These are phyloP conservation scores for Gracilinanus agilis DNA, from an alignment of 2,113 vertebrate genomes.

Conservation along the genomic window DNA sequence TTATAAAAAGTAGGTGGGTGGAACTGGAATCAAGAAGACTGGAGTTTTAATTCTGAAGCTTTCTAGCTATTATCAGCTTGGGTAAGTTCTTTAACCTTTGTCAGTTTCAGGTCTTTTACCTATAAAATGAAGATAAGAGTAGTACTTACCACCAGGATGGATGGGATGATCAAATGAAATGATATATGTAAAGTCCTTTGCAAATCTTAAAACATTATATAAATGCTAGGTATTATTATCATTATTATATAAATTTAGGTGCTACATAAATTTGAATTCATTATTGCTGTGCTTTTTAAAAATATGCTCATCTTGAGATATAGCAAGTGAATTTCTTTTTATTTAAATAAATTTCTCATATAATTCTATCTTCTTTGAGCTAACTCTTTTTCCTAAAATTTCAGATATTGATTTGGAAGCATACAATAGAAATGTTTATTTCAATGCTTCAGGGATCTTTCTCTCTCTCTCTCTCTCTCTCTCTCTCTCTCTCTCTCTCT, in stretches of 20 bases:
- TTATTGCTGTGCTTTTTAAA: neutral
- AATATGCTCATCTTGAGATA: neutral
- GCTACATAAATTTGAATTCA: neutral
- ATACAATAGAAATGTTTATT: neutral
- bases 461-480: too few relatives aligned
- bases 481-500: too few relatives aligned
- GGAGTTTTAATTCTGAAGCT: too few relatives aligned
- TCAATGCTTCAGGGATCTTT: neutral
- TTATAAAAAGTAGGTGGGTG: too few relatives aligned
- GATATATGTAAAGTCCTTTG: neutral
- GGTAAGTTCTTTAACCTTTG: too few relatives aligned
- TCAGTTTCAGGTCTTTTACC: too few relatives aligned
- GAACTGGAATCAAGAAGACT: too few relatives aligned
- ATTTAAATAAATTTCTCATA: neutral
- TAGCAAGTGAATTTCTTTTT: neutral
- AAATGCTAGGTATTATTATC: neutral
- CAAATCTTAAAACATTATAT: neutral
- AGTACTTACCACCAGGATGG: neutral
- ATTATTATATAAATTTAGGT: neutral
- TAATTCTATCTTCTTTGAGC: neutral
- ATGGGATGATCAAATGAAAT: neutral
- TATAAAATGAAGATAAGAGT: too few relatives aligned
- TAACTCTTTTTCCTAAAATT: neutral
- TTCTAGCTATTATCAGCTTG: too few relatives aligned
- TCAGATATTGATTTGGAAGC: neutral